Evolutionary conservation across 2,797 vertebrate genomes (phyloP).

Genomic region (Knipowitschia caucasica): DNA sequence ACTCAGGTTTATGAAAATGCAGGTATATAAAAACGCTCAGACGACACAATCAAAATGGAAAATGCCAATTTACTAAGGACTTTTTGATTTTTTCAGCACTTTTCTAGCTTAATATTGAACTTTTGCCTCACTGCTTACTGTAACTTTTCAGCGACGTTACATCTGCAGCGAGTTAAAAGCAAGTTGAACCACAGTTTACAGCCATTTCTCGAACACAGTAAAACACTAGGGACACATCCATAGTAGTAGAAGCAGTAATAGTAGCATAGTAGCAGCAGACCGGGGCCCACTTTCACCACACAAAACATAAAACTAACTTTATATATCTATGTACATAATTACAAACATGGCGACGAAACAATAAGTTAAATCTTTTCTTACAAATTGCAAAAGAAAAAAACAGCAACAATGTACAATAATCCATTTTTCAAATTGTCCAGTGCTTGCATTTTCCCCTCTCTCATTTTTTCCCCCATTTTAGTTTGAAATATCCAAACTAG

Average conservation of each 20-base stretch:
- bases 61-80: no score
- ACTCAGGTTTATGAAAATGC: no score
- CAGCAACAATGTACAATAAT: constrained; percentile 35
- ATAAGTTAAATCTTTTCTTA: constrained; percentile 78
- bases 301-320: constrained; percentile 41
- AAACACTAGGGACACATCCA: constrained; percentile 34
- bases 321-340: constrained; percentile 69
- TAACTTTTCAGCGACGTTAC: no score
- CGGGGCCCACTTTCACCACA: constrained; percentile 41
- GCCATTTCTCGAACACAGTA: constrained; percentile 34
- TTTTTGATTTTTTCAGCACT: no score
- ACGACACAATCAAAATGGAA: no score
- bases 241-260: constrained; percentile 8
- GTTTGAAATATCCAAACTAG: constrained; percentile 38
- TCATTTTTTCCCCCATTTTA: neutral
- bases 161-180: constrained; percentile 23
- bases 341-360: constrained; percentile 64
- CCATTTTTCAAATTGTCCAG: constrained; percentile 44
- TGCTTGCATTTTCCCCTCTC: constrained; percentile 47
- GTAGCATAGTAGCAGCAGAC: constrained; percentile 34
- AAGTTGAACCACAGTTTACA: constrained; percentile 41
- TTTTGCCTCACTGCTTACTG: no score
- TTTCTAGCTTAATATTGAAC: no score
- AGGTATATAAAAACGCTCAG: no score
- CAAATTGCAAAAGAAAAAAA: constrained; percentile 55